Base-by-base conservation (phyloP, 2,888 invertebrate species). In the Brenthis daphne region DNA sequence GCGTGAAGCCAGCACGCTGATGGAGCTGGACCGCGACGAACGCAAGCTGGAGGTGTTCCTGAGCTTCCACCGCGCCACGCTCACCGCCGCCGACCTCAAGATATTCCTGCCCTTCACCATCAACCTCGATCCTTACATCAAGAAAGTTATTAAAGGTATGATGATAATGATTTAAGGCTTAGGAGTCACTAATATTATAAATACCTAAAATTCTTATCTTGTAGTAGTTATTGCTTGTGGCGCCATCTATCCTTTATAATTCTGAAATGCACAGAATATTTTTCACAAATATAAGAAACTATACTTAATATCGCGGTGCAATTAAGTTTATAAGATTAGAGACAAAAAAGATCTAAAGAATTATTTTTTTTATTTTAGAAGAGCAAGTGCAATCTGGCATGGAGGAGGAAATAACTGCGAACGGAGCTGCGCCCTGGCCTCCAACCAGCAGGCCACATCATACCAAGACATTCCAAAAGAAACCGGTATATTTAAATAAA, bases 41-140 rank as follows among this genome's bases (percentile, higher is more conserved):
- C 95, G 98, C 61, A 99, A 99, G 86, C 94, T 99, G 77, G 98
- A 99, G 82, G 97, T 98, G 68, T 98, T 99, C 85, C 92, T 99
- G 43, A 95, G 97, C 73, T 96, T 97, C 85, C 98, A 98, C 86
- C 95, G 97, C 75, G 94, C 96, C 13, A 97, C 97, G 78, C 94
- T 98, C 71, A 94, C 97, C 56, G 96, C 98, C 11, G 96, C 96
- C 55, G 98, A 98, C 84, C 94, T 99, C 82, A 97, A 98, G 84
- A 96, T 98, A 80, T 99, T 99, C 89, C 93, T 99, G 72, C 99
- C 99, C 0, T 99, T 99, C 86, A 99, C 99, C 16, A 99, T 99
- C 79, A 99, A 99, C 88, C 93, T 99, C 67, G 99, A 99, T 93
- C 99, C 99, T 0, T 99, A 99, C 85, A 95, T 99, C 71, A 96